Evolutionary conservation across 1,140 invertebrate genomes (phyloP).

Genomic region (Micrasema minimum): DNA sequence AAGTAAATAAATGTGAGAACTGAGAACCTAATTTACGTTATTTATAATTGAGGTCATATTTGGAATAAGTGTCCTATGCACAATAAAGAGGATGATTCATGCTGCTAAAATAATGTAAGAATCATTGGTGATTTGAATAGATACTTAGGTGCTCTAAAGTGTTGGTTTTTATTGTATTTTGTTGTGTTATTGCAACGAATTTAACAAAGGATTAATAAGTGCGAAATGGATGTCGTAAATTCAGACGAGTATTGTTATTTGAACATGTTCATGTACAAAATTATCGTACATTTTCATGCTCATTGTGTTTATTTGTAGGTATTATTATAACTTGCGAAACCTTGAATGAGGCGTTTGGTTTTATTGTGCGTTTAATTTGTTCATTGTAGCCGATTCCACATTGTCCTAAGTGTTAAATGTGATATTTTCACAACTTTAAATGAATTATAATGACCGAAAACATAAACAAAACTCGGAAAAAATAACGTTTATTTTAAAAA

Average conservation of each 20-base stretch:
- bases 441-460: slow-evolving; percentile 2
- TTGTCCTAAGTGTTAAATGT: slow-evolving; percentile 10
- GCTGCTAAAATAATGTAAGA: no score
- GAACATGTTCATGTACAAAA: not conserved
- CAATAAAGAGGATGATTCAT: no score
- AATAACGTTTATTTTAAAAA: no score
- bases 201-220: no score
- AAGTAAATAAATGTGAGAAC: no score
- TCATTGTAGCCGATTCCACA: slow-evolving; percentile 18
- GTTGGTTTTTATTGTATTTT: no score
- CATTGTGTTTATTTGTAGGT: slow-evolving; percentile 8
- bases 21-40: no score
- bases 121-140: no score
- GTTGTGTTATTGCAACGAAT: no score
- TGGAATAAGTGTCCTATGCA: no score
- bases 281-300: slow-evolving; percentile 3
- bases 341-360: slow-evolving; percentile 2
- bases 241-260: not conserved
- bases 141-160: no score
- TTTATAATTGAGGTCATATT: no score
- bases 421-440: not conserved
- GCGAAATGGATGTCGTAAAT: not conserved
- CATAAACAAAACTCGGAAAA: not conserved
- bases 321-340: slow-evolving; percentile 3
- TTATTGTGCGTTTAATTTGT: slow-evolving; percentile 20